These are phyloP conservation scores for Hemichromis elongatus DNA, from an alignment of 2,113 vertebrate species.

Conservation along the genomic window DNA sequence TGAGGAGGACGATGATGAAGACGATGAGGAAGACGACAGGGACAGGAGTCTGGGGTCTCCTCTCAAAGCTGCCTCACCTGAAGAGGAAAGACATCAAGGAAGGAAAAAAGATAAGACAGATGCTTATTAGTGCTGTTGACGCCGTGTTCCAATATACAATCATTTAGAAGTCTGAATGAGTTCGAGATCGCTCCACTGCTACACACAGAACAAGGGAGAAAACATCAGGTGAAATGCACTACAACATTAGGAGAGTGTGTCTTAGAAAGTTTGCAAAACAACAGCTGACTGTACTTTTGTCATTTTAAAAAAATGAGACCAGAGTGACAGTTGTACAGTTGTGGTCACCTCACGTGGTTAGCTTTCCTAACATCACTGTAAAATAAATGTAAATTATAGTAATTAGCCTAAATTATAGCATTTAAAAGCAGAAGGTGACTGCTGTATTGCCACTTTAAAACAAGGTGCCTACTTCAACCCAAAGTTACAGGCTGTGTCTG, in stretches of 20 bases:
- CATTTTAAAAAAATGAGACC: not conserved
- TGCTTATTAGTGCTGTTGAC: not conserved
- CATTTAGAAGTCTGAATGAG: not conserved
- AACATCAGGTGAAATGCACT: not conserved
- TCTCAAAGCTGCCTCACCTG: constrained; percentile 93
- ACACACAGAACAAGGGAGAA: not conserved
- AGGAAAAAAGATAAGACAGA: not conserved
- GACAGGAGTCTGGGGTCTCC: constrained; percentile 91
- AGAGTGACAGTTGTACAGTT: not conserved
- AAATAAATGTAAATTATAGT: constrained; percentile 13
- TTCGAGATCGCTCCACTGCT: not conserved
- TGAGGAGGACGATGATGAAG: constrained; percentile 57
- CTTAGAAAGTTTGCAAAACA: not conserved
- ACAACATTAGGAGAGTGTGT: not conserved
- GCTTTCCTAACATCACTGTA: not conserved
- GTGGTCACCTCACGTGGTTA: not conserved
- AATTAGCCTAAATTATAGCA: constrained; percentile 16
- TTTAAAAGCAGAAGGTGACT: constrained; percentile 1
- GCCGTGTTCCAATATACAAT: not conserved
- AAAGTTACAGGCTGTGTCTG: constrained; percentile 22
- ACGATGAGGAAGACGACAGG: constrained; percentile 75
- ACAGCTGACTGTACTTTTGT: not conserved
- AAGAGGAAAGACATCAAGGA: not conserved
- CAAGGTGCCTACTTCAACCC: constrained; percentile 5
- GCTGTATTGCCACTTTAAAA: constrained; percentile 46